Conservation (phyloP, 2,113 vertebrate genomes). For the Madoqua kirkii region DNA sequence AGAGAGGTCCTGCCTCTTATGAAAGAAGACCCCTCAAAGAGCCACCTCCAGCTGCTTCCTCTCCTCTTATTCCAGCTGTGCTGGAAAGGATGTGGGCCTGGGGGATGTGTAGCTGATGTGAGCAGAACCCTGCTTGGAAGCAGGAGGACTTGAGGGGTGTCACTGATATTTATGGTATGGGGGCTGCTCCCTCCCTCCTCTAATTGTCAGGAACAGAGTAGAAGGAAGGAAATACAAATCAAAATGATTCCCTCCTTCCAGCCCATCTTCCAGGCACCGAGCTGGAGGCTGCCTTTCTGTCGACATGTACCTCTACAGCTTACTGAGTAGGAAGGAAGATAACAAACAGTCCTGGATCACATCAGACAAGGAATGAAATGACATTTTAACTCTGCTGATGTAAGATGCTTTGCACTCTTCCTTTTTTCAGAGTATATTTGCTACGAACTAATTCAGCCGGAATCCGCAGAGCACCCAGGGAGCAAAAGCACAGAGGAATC, state of each 20-base stretch:
- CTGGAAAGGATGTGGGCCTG: background rate
- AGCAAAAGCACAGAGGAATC: background rate
- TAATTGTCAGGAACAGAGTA: slow-evolving; percentile 11
- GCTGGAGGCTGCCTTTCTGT: background rate
- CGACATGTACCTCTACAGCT: background rate
- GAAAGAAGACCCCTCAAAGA: slow-evolving; percentile 5
- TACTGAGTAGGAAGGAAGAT: background rate
- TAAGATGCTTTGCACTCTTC: background rate
- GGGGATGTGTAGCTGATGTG: background rate
- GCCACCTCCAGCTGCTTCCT: background rate
- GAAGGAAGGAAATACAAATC: background rate
- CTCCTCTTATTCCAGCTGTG: background rate
- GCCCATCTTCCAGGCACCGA: background rate
- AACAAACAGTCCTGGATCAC: background rate
- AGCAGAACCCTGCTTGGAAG: background rate
- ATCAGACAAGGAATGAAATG: background rate
- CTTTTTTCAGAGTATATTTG: slow-evolving; percentile 41
- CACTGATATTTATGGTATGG: slow-evolving; percentile 5
- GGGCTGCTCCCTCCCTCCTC: background rate
- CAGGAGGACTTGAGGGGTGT: background rate
- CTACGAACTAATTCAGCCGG: background rate
- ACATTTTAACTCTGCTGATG: slow-evolving; percentile 27
- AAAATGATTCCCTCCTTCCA: background rate
- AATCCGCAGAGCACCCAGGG: background rate
- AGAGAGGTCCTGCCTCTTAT: background rate